A percentile compares a stretch with the other conserved stretches of the same genome.
phyloP scores from a whole-genome alignment of 2,113 vertebrate species.

The Charadrius vociferus region DNA sequence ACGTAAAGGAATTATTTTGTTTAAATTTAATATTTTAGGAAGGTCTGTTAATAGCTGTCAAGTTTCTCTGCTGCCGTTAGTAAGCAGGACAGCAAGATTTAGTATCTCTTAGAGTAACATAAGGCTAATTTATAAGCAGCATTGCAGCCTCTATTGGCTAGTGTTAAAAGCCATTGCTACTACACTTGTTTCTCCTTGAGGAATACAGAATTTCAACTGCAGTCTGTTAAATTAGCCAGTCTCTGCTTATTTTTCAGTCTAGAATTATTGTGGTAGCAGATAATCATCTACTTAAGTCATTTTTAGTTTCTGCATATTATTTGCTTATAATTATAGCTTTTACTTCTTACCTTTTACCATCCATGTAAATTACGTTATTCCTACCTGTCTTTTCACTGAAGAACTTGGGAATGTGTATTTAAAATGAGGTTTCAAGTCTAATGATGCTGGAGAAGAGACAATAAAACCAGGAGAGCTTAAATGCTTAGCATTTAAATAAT shows the following conservation, averaged over 20 bases:
- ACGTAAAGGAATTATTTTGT: neutral
- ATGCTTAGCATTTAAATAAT: neutral
- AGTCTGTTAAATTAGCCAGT: neutral
- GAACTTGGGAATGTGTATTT: neutral
- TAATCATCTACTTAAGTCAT: conserved; percentile 45
- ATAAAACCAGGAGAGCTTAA: neutral
- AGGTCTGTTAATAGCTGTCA: neutral
- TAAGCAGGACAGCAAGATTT: neutral
- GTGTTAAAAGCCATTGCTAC: neutral
- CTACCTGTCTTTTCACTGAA: neutral
- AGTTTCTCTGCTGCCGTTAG: neutral
- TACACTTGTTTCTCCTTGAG: neutral
- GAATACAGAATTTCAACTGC: neutral
- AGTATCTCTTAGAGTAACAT: neutral
- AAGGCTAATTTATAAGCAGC: neutral
- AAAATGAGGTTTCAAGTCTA: neutral
- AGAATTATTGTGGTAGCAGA: conserved; percentile 6
- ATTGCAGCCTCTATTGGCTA: neutral
- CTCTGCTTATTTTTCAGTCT: neutral
- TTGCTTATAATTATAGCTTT: conserved; percentile 67
- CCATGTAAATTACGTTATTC: neutral
- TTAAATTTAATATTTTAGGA: neutral
- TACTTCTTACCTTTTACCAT: conserved; percentile 34
- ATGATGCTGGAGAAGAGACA: neutral
- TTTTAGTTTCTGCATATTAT: conserved; percentile 47